A percentile compares a stretch with the other conserved stretches of the same genome.
Conservation (phyloP, 2,888 invertebrate genomes). For the Nowickia ferox region DNA sequence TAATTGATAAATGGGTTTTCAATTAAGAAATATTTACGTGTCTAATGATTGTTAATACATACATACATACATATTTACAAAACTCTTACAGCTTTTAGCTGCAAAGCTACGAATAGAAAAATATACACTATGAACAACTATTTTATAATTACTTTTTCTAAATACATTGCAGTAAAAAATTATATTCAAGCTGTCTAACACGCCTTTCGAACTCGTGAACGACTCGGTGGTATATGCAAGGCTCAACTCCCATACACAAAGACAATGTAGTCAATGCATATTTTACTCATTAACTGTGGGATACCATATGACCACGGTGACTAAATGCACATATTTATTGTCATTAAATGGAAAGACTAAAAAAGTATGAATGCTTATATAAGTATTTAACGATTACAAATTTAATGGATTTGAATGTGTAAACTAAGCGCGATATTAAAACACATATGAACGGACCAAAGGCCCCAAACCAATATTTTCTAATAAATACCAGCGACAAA, state of each 20-base stretch:
- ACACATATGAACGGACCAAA: background rate
- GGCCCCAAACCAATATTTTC: conserved; percentile 24
- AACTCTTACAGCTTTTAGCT: conserved; percentile 6
- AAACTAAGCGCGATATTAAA: conserved; percentile 24
- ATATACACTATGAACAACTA: conserved; percentile 26
- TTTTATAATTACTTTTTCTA: conserved; percentile 42
- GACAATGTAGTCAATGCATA: conserved; percentile 29
- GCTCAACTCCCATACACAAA: conserved; percentile 19
- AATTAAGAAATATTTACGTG: conserved; percentile 64
- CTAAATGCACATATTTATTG: conserved; percentile 58
- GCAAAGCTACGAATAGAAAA: background rate
- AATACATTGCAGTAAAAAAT: background rate
- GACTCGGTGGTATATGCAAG: background rate
- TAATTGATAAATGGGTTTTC: conserved; percentile 65
- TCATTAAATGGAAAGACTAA: conserved; percentile 48
- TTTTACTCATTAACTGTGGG: conserved; percentile 63
- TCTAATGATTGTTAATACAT: conserved; percentile 54
- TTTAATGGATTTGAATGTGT: conserved; percentile 30
- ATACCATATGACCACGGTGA: conserved; percentile 50
- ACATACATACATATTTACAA: conserved; percentile 5
- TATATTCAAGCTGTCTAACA: background rate
- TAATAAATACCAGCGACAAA: conserved; percentile 13
- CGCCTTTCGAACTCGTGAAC: background rate
- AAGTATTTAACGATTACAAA: conserved; percentile 38
- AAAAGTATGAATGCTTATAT: background rate